Percentiles rank a stretch among this genome's conserved stretches.
phyloP scores from a whole-genome alignment of 2,797 vertebrate species.

The Aphelocoma californica region DNA sequence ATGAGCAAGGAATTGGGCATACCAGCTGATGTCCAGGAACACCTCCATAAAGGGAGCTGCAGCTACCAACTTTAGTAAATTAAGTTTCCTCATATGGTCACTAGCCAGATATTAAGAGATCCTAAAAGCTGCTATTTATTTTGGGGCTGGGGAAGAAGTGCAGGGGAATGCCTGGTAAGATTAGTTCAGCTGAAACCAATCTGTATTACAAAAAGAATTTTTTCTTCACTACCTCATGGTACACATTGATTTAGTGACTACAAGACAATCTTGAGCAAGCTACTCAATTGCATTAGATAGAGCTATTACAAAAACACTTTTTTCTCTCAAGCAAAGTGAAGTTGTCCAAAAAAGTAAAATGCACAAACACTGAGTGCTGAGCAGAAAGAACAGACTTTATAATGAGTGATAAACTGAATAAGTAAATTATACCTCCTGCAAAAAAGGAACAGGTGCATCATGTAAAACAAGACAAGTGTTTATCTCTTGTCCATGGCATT shows the following conservation, averaged over 20 bases:
- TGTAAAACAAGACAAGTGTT: neutral
- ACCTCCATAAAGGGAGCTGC: neutral
- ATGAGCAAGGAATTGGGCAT: neutral
- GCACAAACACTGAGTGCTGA: neutral
- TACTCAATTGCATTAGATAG: slow-evolving; percentile 21
- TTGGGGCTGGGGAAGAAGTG: neutral
- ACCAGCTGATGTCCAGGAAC: neutral
- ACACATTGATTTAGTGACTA: slow-evolving; percentile 9
- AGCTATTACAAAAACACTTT: neutral
- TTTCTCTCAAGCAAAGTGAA: neutral
- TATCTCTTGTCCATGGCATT: neutral
- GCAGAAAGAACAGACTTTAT: neutral
- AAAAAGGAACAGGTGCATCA: neutral
- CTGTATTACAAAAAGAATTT: neutral
- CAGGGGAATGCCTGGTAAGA: neutral
- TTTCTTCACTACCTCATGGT: neutral
- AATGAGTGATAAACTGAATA: neutral
- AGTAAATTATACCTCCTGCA: neutral
- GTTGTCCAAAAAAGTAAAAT: neutral
- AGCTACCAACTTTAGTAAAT: neutral
- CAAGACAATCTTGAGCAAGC: neutral
- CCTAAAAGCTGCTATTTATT: neutral
- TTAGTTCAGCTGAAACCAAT: neutral
- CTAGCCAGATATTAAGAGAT: neutral
- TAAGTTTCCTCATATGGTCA: neutral